Evolutionary conservation across 2,888 invertebrate genomes (phyloP), one percentile per base, ranked within the genome.

Genomic region (Xanthorhoe spadicearia): DNA sequence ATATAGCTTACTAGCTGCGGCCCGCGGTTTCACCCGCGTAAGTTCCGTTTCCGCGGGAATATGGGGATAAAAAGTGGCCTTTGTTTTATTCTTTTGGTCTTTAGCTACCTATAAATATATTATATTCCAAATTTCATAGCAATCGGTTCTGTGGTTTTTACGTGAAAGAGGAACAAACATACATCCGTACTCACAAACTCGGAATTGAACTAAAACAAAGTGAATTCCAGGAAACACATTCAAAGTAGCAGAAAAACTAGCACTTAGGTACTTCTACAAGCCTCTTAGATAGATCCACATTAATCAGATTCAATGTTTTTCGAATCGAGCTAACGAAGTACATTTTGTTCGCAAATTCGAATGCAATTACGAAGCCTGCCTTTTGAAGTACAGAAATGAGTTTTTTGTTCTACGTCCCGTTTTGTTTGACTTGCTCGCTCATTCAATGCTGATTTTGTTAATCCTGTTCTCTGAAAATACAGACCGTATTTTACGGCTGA

Each of bases 291-390:
- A 86, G 87, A 88, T 89, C 87, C 86, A 85, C 84, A 83, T 84
- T 83, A 81, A 78, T 81, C 82, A 85, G 87, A 89, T 90, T 89
- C 83, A 90, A 90, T 90, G 86, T 87, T 89, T 90, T 85, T 81
- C 74, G 84, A 83, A 83, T 84, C 84, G 76, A 80, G 84, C 86
- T 92, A 92, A 92, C 91, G 93, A 92, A 92, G 86, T 87, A 71
- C 77, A 90, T 91, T 89, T 86, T 90, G 85, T 89, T 86, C 86
- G 83, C 82, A 83, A 90, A 88, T 90, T 87, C 85, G 85, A 92
- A 91, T 92, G 87, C 89, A 90, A 90, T 92, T 91, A 89, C 83
- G 84, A 43, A 66, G 65, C 80, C 76, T 77, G 80, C 82, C 83
- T 85, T 86, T 83, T 81, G 80, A 83, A 79, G 80, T 74, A 71